Conservation (phyloP, 2,113 vertebrate genomes). For the Dissostichus mawsoni region DNA sequence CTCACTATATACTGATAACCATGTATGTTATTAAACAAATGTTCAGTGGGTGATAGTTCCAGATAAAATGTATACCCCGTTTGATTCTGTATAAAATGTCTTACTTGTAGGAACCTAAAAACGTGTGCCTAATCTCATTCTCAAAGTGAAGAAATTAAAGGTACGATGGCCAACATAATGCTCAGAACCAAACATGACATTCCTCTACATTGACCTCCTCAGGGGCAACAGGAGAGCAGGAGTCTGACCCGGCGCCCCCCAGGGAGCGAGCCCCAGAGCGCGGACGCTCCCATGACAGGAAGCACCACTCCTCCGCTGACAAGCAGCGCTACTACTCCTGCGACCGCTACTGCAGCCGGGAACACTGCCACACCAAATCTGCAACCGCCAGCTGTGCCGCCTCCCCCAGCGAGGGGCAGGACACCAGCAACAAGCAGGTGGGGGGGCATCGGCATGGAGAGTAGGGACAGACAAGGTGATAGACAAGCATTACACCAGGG, state of each 20-base stretch:
- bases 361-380: slow-evolving; percentile 88
- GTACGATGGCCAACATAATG: not conserved
- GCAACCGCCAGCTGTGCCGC: slow-evolving; percentile 88
- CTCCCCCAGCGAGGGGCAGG: slow-evolving; percentile 87
- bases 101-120: too few species aligned
- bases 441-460: slow-evolving; percentile 47
- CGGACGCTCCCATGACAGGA: slow-evolving; percentile 94
- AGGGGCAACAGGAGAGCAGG: slow-evolving; percentile 58
- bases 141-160: not conserved
- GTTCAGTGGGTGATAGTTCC: too few species aligned
- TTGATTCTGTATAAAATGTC: too few species aligned
- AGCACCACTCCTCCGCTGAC: slow-evolving; percentile 90
- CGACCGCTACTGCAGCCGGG: slow-evolving; percentile 92
- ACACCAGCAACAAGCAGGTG: slow-evolving; percentile 91
- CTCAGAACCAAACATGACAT: not conserved
- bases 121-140: too few species aligned
- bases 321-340: slow-evolving; percentile 98
- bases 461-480: not conserved
- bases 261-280: slow-evolving; percentile 87
- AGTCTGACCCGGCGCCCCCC: slow-evolving; percentile 69
- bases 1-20: too few species aligned
- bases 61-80: too few species aligned
- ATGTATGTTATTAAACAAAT: too few species aligned
- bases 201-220: not conserved
- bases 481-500: not conserved